Evolutionary conservation across 2,888 invertebrate species (phyloP), one percentile per base, ranked within the genome.

Genomic region (Anorthoa munda): DNA sequence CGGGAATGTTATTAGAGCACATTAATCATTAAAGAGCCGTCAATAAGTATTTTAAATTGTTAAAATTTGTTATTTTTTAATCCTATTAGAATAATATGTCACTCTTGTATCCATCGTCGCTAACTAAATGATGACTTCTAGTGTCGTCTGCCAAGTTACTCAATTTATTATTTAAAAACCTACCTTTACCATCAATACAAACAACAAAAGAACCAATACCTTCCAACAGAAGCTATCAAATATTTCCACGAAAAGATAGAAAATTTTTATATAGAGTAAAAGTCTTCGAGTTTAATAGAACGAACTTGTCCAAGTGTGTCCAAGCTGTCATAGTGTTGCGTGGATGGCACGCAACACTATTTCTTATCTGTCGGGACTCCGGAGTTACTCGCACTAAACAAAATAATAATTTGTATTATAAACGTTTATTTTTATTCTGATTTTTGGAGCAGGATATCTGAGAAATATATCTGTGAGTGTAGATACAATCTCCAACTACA

Each of bases 301-400:
- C 73, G 50, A 77, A 86, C 63, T 84, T 76, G 81, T 84, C 73
- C 60, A 77, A 76, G 75, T 53, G 63, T 79, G 79, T 81, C 74
- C 76, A 39, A 79, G 66, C 74, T 81, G 77, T 83, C 86, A 86
- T 81, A 64, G 68, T 66, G 74, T 61, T 75, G 81, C 77, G 81
- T 86, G 69, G 66, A 86, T 83, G 86, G 86, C 86, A 86, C 81
- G 66, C 81, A 78, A 81, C 86, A 81, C 86, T 79, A 85, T 79
- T 68, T 69, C 78, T 85, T 86, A 86, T 86, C 66, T 68, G 18
- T 58, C 23, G 13, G 18, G 65, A 78, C 63, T 74, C 23, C n/a
- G 17, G 65, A 77, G 65, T 74, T 73, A 77, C 75, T 75, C 63
- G 56, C 75, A 75, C 71, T 60, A 77, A 74, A 84, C 74, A 82